A percentile compares a stretch with the other conserved stretches of the same genome.
These are phyloP conservation scores for Diorhabda sublineata DNA, from an alignment of 1,140 invertebrate genomes.

Conservation along the genomic window DNA sequence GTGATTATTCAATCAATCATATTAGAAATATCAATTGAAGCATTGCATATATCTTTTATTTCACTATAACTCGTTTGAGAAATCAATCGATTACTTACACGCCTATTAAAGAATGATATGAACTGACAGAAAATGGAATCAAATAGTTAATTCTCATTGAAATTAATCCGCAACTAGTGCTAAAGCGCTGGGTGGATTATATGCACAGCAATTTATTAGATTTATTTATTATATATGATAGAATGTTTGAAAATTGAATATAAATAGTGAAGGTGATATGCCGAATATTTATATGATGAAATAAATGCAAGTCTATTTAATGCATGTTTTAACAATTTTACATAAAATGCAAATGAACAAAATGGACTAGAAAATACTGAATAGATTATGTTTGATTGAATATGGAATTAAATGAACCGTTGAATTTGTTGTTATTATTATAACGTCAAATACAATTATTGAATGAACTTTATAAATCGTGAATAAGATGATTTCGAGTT, in stretches of 20 bases:
- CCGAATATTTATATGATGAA: conserved; percentile 20
- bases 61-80: too few species aligned
- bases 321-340: conserved; percentile 21
- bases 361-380: background rate
- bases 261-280: conserved; percentile 6
- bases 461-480: too few species aligned
- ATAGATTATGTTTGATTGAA: background rate
- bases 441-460: too few species aligned
- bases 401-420: too few species aligned
- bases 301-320: conserved; percentile 14
- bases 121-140: background rate
- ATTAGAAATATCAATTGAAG: too few species aligned
- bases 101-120: too few species aligned
- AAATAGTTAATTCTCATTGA: conserved; percentile 12
- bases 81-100: too few species aligned
- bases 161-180: background rate
- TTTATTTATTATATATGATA: background rate
- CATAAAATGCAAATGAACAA: conserved; percentile 14
- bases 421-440: too few species aligned
- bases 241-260: conserved; percentile 3
- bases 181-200: background rate
- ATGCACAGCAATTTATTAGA: background rate
- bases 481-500: too few species aligned
- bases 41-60: too few species aligned
- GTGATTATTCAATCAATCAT: too few species aligned